phyloP scores from a whole-genome alignment of 2,888 invertebrate species.

The Aporophyla nigra region DNA sequence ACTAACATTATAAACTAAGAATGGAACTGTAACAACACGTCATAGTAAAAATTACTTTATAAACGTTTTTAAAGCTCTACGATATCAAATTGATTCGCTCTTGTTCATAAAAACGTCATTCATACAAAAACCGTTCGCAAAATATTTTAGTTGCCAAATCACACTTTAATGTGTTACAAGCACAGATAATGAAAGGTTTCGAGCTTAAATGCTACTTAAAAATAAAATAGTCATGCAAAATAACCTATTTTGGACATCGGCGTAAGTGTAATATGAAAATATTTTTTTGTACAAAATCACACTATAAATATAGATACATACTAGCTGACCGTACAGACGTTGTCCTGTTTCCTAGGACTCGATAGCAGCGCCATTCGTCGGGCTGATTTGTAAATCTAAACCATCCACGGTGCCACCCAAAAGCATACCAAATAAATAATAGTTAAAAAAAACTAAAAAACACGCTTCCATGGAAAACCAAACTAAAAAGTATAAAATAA shows the following conservation, averaged over 20 bases:
- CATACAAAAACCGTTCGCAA: background rate
- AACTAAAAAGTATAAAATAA: no score
- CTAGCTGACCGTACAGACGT: no score
- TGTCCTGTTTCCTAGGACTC: no score
- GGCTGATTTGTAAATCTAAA: no score
- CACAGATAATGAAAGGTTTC: background rate
- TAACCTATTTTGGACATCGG: constrained; percentile 8
- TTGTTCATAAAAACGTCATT: background rate
- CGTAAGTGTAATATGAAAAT: no score
- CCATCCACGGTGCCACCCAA: no score
- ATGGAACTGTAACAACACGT: background rate
- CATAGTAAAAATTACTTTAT: background rate
- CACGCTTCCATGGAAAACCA: no score
- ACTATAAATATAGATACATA: background rate
- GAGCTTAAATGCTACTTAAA: background rate
- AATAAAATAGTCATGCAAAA: background rate
- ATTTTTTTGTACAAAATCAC: background rate
- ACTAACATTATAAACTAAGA: no score
- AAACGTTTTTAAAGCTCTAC: no score
- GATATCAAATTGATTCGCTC: constrained; percentile 21
- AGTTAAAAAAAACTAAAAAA: no score
- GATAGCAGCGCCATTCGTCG: no score
- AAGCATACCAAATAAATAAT: no score
- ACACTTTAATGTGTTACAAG: background rate
- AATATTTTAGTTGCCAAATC: constrained; percentile 7